Conservation (phyloP, 2,888 invertebrate species). For the Phortica magna region DNA sequence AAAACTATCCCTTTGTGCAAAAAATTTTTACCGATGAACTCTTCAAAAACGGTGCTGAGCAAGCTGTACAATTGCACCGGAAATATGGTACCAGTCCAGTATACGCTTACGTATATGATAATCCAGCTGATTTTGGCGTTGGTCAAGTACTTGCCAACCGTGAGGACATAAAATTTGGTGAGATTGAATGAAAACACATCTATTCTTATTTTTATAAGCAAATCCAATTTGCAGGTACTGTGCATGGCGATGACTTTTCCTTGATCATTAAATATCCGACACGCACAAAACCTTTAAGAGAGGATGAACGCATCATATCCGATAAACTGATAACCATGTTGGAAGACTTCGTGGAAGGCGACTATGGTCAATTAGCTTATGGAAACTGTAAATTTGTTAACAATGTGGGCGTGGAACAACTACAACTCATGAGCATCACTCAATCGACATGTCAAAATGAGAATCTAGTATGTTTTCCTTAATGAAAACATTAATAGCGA, state of each 20-base stretch:
- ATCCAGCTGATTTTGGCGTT: slow-evolving; percentile 81
- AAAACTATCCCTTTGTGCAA: slow-evolving; percentile 75
- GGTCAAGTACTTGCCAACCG: slow-evolving; percentile 80
- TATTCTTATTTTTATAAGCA: neutral
- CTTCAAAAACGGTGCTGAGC: slow-evolving; percentile 82
- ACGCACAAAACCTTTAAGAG: slow-evolving; percentile 12
- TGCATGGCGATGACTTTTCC: slow-evolving; percentile 59
- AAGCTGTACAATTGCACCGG: slow-evolving; percentile 82
- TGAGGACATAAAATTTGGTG: slow-evolving; percentile 79
- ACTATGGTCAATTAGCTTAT: neutral
- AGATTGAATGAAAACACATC: slow-evolving; percentile 57
- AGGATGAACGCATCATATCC: slow-evolving; percentile 47
- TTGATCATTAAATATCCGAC: slow-evolving; percentile 47
- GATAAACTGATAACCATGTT: slow-evolving; percentile 43
- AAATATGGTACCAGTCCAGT: slow-evolving; percentile 80
- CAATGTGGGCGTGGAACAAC: neutral
- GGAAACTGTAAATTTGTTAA: neutral
- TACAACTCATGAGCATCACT: neutral
- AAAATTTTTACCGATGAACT: slow-evolving; percentile 83
- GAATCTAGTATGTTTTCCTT: neutral
- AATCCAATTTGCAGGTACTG: slow-evolving; percentile 49
- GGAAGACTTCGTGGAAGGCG: neutral
- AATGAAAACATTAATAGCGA: neutral
- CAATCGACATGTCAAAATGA: neutral
- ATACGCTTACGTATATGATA: slow-evolving; percentile 83